These are phyloP conservation scores for Eclectus roratus DNA, from an alignment of 2,113 vertebrate genomes.

Conservation along the genomic window DNA sequence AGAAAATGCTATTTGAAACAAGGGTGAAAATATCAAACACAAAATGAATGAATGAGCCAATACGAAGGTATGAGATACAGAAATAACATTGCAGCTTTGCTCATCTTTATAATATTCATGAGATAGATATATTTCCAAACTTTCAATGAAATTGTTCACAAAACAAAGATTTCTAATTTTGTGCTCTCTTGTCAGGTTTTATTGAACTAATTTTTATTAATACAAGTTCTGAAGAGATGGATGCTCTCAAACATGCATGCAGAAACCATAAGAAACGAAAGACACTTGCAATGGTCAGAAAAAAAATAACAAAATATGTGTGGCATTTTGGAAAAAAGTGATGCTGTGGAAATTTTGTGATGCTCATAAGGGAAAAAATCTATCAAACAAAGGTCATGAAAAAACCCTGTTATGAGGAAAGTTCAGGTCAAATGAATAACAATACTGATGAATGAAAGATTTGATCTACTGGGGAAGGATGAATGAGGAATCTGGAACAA, in stretches of 20 bases:
- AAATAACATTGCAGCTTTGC: neutral
- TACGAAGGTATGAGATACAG: neutral
- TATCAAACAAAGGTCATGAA: conserved; percentile 28
- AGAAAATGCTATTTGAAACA: neutral
- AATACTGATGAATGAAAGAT: neutral
- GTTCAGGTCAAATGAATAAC: conserved; percentile 25
- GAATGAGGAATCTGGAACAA: neutral
- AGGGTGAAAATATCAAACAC: neutral
- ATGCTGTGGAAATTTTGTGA: neutral
- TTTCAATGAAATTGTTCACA: neutral
- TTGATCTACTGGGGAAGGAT: neutral
- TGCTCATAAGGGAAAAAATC: neutral
- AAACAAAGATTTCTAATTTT: neutral
- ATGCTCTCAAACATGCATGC: neutral
- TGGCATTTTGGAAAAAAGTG: neutral
- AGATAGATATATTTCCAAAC: neutral
- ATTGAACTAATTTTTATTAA: neutral
- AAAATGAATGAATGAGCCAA: neutral
- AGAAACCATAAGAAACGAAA: neutral
- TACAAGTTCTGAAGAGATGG: neutral
- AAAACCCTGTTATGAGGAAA: neutral
- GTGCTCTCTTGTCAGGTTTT: neutral
- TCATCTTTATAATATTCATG: neutral
- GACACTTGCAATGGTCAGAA: neutral
- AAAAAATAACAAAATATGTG: neutral